Conservation (phyloP, 2,888 invertebrate genomes). For the Lithophane leautieri region DNA sequence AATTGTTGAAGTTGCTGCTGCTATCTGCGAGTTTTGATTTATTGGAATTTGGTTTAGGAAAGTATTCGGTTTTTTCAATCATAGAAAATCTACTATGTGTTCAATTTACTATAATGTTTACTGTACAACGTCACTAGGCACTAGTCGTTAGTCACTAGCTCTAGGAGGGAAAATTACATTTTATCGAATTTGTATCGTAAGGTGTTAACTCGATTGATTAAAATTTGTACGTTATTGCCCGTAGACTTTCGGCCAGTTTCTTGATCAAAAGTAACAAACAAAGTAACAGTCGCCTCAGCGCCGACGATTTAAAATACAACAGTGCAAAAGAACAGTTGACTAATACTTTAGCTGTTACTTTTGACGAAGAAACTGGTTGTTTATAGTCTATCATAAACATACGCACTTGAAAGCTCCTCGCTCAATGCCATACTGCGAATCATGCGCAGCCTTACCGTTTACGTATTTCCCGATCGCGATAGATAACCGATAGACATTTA, state of each 20-base stretch:
- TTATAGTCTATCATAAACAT: not conserved
- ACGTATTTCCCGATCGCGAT: constrained; percentile 14
- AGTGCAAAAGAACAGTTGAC: too few species aligned
- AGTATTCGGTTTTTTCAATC: too few species aligned
- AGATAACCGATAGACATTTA: constrained; percentile 32
- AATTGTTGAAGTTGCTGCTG: not conserved
- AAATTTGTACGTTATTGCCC: not conserved
- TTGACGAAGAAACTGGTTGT: too few species aligned
- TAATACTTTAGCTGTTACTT: too few species aligned
- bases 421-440: constrained; percentile 6
- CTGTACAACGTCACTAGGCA: too few species aligned
- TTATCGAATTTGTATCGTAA: not conserved
- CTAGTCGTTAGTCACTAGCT: too few species aligned
- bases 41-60: not conserved
- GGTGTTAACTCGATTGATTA: not conserved
- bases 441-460: constrained; percentile 1
- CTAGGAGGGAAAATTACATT: too few species aligned
- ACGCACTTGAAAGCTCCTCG: constrained; percentile 3
- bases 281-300: too few species aligned
- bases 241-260: too few species aligned
- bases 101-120: not conserved
- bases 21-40: not conserved
- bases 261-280: too few species aligned
- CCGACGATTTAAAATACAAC: too few species aligned
- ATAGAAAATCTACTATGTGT: too few species aligned